Conservation (phyloP, 2,113 vertebrate species). For the Oxyura jamaicensis region DNA sequence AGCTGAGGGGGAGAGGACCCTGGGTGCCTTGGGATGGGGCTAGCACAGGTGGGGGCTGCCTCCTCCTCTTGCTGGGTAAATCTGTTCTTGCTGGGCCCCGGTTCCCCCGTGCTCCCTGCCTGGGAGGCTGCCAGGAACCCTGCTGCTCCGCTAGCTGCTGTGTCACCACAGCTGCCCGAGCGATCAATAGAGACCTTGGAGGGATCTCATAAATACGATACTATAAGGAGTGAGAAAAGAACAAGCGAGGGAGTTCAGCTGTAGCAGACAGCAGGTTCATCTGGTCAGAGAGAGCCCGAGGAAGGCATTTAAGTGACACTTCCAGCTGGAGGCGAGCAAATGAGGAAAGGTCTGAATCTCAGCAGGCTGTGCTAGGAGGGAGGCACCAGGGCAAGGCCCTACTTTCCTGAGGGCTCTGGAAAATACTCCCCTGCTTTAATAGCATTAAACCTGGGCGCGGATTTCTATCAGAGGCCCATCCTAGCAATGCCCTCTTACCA, state of each 20-base stretch:
- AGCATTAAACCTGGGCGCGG: neutral
- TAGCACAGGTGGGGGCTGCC: accelerated
- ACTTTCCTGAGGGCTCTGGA: neutral
- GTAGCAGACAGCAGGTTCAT: neutral
- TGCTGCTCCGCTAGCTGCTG: neutral
- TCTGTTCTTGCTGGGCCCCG: neutral
- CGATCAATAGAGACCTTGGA: neutral
- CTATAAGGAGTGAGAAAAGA: neutral
- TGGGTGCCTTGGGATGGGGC: neutral
- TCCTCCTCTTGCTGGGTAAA: neutral
- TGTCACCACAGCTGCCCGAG: neutral
- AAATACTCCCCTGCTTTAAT: neutral
- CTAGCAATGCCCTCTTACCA: neutral
- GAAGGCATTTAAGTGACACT: neutral
- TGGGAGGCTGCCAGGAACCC: neutral
- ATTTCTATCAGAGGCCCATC: neutral
- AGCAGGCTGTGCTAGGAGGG: neutral
- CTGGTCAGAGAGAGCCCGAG: neutral
- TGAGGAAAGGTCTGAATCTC: neutral
- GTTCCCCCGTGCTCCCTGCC: neutral
- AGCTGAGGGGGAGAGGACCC: accelerated
- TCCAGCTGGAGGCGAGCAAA: neutral
- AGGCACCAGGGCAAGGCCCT: neutral
- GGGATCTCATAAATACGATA: neutral
- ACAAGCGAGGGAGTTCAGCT: neutral